Conservation (phyloP, 64 coral and sea anemone species). For the Porites australiensis region DNA sequence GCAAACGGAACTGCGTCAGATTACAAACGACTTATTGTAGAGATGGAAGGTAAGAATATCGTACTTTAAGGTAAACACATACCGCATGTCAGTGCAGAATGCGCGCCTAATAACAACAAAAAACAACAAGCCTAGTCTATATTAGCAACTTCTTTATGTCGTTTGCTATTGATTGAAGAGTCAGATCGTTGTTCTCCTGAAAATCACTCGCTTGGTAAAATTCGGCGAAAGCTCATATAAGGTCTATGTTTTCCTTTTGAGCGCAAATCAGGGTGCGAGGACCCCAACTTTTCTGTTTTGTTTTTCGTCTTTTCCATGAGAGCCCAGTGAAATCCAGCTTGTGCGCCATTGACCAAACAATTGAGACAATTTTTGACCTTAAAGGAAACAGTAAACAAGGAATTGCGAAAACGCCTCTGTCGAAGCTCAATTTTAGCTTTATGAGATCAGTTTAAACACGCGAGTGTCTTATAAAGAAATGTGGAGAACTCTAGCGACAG, state of each 20-base stretch:
- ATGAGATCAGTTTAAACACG: not conserved
- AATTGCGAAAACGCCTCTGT: not conserved
- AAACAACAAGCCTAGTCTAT: not conserved
- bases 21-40: slow-evolving; percentile 29
- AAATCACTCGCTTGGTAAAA: not conserved
- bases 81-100: not conserved
- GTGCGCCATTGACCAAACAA: not conserved
- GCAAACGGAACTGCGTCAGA: slow-evolving; percentile 11
- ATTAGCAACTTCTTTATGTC: not conserved
- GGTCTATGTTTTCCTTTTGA: too few species aligned
- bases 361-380: not conserved
- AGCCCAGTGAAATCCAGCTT: too few species aligned
- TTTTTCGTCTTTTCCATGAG: too few species aligned
- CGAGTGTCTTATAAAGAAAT: not conserved
- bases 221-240: too few species aligned
- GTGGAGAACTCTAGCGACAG: not conserved
- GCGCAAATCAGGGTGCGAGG: too few species aligned
- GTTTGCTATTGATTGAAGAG: not conserved
- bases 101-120: not conserved
- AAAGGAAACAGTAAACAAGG: not conserved
- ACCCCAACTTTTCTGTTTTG: too few species aligned
- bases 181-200: not conserved
- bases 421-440: too few species aligned
- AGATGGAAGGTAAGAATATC: slow-evolving; percentile 30
- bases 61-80: not conserved